Conservation (phyloP, 30 jellyfish, hydroid and myxozoan genomes). For the Aurelia coerulea region DNA sequence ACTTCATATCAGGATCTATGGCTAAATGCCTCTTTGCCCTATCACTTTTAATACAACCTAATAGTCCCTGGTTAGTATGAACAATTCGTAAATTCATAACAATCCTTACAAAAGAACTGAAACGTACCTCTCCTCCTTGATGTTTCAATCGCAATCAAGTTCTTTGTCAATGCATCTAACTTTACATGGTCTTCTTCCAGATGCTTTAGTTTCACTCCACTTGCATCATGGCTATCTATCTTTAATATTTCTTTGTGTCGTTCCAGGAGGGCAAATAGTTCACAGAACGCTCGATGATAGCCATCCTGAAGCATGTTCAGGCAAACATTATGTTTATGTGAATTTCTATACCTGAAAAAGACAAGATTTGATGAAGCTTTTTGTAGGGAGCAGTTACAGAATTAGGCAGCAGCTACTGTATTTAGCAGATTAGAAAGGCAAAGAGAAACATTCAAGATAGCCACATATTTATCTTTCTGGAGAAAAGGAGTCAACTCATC, state of each 20-base stretch:
- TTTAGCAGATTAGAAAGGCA: too few relatives aligned
- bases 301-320: slow-evolving; percentile 91
- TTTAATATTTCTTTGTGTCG: slow-evolving; percentile 30
- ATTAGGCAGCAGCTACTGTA: too few relatives aligned
- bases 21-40: too few relatives aligned
- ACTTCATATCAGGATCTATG: too few relatives aligned
- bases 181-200: slow-evolving; percentile 78
- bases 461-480: too few relatives aligned
- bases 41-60: too few relatives aligned
- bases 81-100: background rate
- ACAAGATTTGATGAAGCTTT: too few relatives aligned
- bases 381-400: too few relatives aligned
- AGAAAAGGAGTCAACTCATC: too few relatives aligned
- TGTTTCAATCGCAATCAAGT: slow-evolving; percentile 66
- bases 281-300: slow-evolving; percentile 88
- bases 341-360: slow-evolving; percentile 64
- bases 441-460: too few relatives aligned
- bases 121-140: slow-evolving; percentile 82
- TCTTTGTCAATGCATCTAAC: slow-evolving; percentile 45
- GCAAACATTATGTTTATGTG: slow-evolving; percentile 79
- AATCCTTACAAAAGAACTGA: background rate
- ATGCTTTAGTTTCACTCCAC: slow-evolving; percentile 18
- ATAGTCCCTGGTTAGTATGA: too few relatives aligned
- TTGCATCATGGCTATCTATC: slow-evolving; percentile 23
- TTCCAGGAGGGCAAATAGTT: slow-evolving; percentile 72